Conservation (phyloP, 2,888 invertebrate species). For the Folsomia manolachei region DNA sequence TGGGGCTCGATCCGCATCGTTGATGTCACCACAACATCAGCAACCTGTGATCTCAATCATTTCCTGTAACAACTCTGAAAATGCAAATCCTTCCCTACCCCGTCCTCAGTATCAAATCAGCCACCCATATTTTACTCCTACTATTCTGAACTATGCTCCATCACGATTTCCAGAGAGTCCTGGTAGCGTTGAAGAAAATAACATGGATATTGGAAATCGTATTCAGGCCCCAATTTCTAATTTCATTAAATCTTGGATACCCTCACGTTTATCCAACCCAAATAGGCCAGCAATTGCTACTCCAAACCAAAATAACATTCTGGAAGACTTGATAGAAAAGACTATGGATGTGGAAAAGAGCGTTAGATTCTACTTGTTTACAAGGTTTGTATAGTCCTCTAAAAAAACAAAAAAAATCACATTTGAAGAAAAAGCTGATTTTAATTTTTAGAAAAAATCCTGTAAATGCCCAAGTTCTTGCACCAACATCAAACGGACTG, state of each 20-base stretch:
- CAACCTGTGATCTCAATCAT: neutral
- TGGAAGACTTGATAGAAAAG: neutral
- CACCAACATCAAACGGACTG: no score
- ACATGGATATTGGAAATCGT: slow-evolving; percentile 12
- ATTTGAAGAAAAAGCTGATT: no score
- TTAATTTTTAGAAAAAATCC: no score
- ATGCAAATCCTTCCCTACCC: neutral
- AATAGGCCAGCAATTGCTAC: no score
- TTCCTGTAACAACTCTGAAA: neutral
- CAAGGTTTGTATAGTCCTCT: neutral
- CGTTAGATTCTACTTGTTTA: slow-evolving; percentile 5
- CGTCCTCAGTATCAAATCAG: neutral
- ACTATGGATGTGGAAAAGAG: neutral
- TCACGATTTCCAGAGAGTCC: neutral
- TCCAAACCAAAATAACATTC: neutral
- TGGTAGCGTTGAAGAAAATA: neutral
- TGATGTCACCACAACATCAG: neutral
- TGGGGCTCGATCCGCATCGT: neutral
- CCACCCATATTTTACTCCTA: neutral
- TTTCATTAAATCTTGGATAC: neutral
- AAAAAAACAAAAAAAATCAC: no score
- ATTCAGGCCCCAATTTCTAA: neutral
- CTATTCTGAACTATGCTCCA: slow-evolving; percentile 5
- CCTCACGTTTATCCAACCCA: neutral
- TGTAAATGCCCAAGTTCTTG: no score